Base-by-base conservation (phyloP, 2,888 invertebrate genomes). In the Diaperis boleti region DNA sequence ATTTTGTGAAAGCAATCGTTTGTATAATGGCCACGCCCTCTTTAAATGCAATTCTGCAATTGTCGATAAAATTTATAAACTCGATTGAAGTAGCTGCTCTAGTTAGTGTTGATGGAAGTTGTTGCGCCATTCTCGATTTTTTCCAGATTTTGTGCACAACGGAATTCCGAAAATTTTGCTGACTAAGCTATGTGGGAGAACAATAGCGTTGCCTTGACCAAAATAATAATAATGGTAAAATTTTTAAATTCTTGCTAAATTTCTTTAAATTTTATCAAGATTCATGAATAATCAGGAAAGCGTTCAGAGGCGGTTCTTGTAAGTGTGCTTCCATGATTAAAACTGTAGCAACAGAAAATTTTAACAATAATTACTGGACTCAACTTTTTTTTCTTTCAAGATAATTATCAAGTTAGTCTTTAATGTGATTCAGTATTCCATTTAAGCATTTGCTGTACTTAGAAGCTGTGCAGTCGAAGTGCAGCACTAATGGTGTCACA, bases 11-110 rank as follows among this genome's bases (percentile, higher is more conserved):
- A 52, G 50, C 50, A 50, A 49, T 11, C 29, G 18, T 18, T 37
- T 50, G 35, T 50, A 50, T 50, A 50, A 37, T 50, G 35, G 50
- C 18, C 35, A 50, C 50, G 37, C 50, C 50, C 35, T 18, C 11
- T 22, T 29, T 5, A 31, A 44, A 18, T 56, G 44, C 20, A 47
- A 22, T 15, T n/a, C 50, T 35, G 37, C 26, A 17, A 49, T 14
- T 49, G 47, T 49, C 26, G 3, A 26, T 26, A 26, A 26, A 39
- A 49, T 59, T 59, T 59, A 59, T 33, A 50, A 50, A 18, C 22
- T 37, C 35, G 15, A 50, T 5, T 50, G 20, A 11, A 50, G 37
- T 50, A 20, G 10, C 31, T 47, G 29, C 26, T 18, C 41, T 45
- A 26, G 18, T 18, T 17, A 45, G 44, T 45, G 44, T 45, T 45